Conservation (phyloP, 2,113 vertebrate species). For the Pterocles gutturalis region DNA sequence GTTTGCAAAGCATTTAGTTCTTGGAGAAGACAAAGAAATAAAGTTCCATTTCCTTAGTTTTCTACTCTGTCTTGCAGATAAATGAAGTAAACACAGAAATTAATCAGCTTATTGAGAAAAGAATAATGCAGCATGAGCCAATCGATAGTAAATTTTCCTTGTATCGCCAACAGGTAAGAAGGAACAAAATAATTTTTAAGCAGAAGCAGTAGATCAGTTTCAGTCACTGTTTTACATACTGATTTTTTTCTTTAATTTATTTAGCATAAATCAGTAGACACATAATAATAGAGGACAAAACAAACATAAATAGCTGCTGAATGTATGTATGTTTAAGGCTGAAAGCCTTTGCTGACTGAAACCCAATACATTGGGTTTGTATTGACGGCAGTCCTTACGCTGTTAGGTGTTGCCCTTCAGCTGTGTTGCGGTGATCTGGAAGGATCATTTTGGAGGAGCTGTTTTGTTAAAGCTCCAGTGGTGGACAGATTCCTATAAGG, state of each 20-base stretch:
- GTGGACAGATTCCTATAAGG: background rate
- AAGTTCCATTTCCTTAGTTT: constrained; percentile 8
- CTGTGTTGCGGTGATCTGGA: background rate
- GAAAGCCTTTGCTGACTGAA: too few relatives aligned
- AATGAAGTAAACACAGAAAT: constrained; percentile 86
- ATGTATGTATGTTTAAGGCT: background rate
- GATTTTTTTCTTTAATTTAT: background rate
- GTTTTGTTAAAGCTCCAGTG: constrained; percentile 33
- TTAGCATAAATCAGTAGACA: background rate
- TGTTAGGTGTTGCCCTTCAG: background rate
- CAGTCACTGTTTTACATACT: background rate
- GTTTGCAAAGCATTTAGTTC: constrained; percentile 16
- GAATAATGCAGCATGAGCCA: constrained; percentile 91
- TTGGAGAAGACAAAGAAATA: constrained; percentile 16
- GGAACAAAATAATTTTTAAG: background rate
- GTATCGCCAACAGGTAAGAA: constrained; percentile 92
- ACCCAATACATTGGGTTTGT: too few relatives aligned
- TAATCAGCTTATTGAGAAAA: constrained; percentile 93
- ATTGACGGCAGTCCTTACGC: background rate
- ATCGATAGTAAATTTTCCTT: constrained; percentile 92
- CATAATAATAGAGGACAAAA: background rate
- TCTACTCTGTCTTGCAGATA: constrained; percentile 79
- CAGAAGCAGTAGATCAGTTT: background rate
- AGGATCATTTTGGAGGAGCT: background rate
- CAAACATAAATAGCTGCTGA: background rate